Conservation (phyloP, 1,140 invertebrate species). For the Ditylenchus dipsaci region DNA sequence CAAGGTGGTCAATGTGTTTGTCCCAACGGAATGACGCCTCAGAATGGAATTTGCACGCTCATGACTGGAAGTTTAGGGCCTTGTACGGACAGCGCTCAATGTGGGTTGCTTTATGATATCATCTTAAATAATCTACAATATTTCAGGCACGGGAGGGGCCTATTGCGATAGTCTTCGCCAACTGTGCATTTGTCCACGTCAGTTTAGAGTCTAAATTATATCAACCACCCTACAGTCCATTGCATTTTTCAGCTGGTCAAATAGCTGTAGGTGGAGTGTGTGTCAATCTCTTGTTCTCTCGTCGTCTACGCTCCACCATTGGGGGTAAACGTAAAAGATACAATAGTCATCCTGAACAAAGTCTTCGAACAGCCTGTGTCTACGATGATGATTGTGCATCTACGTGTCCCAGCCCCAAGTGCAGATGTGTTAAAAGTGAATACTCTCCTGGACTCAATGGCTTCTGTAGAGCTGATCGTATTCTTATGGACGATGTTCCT, state of each 20-base stretch:
- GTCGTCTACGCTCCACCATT: constrained; percentile 13
- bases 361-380: constrained; percentile 14
- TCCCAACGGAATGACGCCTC: constrained; percentile 18
- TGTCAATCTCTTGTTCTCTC: constrained; percentile 36
- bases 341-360: neutral
- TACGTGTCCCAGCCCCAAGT: constrained; percentile 3
- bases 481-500: neutral
- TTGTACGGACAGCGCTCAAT: constrained; percentile 38
- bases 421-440: constrained; percentile 5
- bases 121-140: too few relatives aligned
- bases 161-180: constrained; percentile 33
- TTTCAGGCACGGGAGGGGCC: constrained; percentile 21
- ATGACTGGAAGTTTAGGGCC: constrained; percentile 34
- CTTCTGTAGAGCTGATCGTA: constrained; percentile 1
- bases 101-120: neutral
- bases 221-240: neutral
- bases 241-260: constrained; percentile 35
- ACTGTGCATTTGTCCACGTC: constrained; percentile 39
- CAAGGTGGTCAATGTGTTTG: constrained; percentile 23
- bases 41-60: constrained; percentile 1
- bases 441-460: neutral
- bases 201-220: neutral
- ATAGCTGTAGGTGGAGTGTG: constrained; percentile 44
- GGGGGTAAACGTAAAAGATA: neutral
- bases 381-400: constrained; percentile 15